Base-by-base conservation (phyloP, 2,888 invertebrate genomes). In the Diplazon laetatorius region DNA sequence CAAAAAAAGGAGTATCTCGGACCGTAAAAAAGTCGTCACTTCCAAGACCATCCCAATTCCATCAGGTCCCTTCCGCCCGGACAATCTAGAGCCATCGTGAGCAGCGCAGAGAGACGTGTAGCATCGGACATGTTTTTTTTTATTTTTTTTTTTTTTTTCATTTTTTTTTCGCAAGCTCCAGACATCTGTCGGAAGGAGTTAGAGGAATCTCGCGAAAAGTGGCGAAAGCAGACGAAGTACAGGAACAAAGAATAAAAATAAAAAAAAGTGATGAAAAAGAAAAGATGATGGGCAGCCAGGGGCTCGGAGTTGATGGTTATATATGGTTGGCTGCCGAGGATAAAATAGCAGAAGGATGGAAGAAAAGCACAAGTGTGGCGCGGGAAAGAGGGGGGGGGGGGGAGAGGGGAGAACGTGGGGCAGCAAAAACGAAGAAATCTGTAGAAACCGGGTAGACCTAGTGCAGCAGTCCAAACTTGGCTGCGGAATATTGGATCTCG, bases 401-500 rank as follows among this genome's bases (percentile, higher is more conserved):
- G 37, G 9, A 8, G 20, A 16, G 35, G 22, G n/a, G 37, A 46
- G 4, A 44, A 18, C 37, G 37, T 14, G 42, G 16, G 18, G 14
- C n/a, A 55, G 25, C 16, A 16, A 57, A 30, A 50, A 39, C 48
- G 25, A 14, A 50, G 39, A 50, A 68, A 60, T 68, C 68, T 60
- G 18, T 16, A 62, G 68, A 75, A 75, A 68, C 55, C 37, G 52
- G 44, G 52, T 37, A 55, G 52, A 22, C n/a, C 57, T 30, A 30
- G 30, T 30, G 30, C 6, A 55, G 70, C 30, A 22, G 59, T 55
- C 73, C 22, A 70, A 78, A 78, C 73, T 78, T 78, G 76, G 65
- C 70, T 44, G 42, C 14, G 57, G 77, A 74, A 74, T 78, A 78
- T 78, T 78, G 74, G 74, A 78, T 78, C 70, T 46, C 42, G 44